Conservation (phyloP, 2,888 invertebrate species). For the Morpho deidamia region DNA sequence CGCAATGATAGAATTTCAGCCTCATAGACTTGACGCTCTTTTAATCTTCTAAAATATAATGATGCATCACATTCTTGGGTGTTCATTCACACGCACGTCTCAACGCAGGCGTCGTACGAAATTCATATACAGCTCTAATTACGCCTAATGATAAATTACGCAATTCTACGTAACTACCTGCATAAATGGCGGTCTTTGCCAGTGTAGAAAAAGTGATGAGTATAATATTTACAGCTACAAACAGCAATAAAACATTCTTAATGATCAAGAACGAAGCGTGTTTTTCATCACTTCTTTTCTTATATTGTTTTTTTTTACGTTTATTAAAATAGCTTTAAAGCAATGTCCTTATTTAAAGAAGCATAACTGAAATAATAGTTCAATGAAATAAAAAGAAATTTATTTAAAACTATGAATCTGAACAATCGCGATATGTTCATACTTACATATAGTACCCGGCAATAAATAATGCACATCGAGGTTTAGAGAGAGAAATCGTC, state of each 20-base stretch:
- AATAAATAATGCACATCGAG: too few species aligned
- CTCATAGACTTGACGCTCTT: too few species aligned
- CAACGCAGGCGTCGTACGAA: slow-evolving; percentile 9
- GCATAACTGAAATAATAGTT: too few species aligned
- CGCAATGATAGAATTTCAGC: too few species aligned
- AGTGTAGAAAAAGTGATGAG: slow-evolving; percentile 10
- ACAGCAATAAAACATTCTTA: slow-evolving; percentile 2
- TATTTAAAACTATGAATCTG: too few species aligned
- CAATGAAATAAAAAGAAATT: too few species aligned
- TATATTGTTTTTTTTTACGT: not conserved
- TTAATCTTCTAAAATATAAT: not conserved
- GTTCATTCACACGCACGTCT: slow-evolving; percentile 24
- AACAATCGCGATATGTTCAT: too few species aligned
- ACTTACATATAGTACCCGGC: too few species aligned
- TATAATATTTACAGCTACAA: slow-evolving; percentile 39
- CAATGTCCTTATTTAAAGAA: too few species aligned
- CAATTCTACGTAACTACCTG: slow-evolving; percentile 37
- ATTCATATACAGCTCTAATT: slow-evolving; percentile 52
- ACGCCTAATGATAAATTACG: slow-evolving; percentile 51
- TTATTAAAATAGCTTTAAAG: too few species aligned
- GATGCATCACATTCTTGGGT: slow-evolving; percentile 13
- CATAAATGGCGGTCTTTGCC: not conserved
- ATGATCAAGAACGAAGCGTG: slow-evolving; percentile 5
- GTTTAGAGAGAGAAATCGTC: too few species aligned
- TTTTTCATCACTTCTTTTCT: slow-evolving; percentile 3